Evolutionary conservation across 2,888 invertebrate species (phyloP), one percentile per base, ranked within the genome.

Genomic region (Chrysolina haemoptera): DNA sequence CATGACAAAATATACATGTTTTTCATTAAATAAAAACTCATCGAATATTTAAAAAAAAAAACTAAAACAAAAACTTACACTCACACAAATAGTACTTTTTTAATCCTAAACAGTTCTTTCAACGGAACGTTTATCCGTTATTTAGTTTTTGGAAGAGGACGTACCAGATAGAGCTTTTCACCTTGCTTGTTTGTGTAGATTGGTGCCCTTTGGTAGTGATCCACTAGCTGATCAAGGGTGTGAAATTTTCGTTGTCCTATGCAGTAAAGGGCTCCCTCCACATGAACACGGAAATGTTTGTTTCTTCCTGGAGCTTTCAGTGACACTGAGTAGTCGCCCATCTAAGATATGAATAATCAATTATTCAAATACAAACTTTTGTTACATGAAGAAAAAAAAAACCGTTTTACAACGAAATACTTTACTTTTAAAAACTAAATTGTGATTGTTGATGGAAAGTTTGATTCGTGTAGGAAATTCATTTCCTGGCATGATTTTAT

Each of bases 271-370:
- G 94, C 93, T 82, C 95, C 95, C 87, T 96, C 96, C 78, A 98
- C 97, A 88, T 98, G 98, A 85, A 99, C 98, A 86, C 98, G 94
- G 91, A 99, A 99, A 90, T 99, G 99, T 89, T 99, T 99, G 91
- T 99, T 99, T 83, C 98, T 94, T 27, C 96, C 96, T 62, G 98
- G 96, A 65, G 99, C 99, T 90, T 99, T 98, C 86, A 99, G 90
- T 67, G 99, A 98, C 83, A 99, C 98, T 14, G 98, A 98, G 90
- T 94, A 98, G 89, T 99, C 99, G 80, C 99, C 99, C 90, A 97
- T 94, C 98, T 99, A 90, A 35, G 90, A 78, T 46, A 75, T 9
- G 14, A 50, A 69, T 18, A 50, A 16, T 16, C 18, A 18, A 18
- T 53, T 20, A 20, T 1, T 53, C 53, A 53, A 53, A 53, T 27